A percentile compares a stretch with the other conserved stretches of the same genome.
These are phyloP conservation scores for Gadopsis bispinosus DNA, from an alignment of 2,797 vertebrate species.

Conservation along the genomic window DNA sequence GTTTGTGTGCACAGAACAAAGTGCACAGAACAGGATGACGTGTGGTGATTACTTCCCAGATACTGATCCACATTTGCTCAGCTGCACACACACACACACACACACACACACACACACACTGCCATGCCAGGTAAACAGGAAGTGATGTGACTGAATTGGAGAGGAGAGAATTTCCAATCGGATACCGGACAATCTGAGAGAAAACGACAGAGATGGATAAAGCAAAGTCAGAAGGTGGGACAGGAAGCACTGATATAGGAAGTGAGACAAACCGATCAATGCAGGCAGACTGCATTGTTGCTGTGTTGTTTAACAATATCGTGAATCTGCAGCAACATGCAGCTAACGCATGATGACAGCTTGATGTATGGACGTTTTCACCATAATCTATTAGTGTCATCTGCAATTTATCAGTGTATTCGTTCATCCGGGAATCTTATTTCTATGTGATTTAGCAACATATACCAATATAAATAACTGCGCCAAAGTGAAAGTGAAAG, in stretches of 20 bases:
- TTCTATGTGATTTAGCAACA: not conserved
- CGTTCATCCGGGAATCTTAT: not conserved
- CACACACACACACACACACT: constrained; percentile 29
- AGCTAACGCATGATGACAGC: constrained; percentile 15
- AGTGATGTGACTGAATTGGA: constrained; percentile 67
- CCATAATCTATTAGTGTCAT: not conserved
- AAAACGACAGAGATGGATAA: constrained; percentile 34
- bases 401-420: not conserved
- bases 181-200: constrained; percentile 38
- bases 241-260: constrained; percentile 56
- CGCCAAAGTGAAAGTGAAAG: not conserved
- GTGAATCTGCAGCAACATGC: not conserved
- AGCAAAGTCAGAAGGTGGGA: constrained; percentile 18
- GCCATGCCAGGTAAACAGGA: constrained; percentile 72
- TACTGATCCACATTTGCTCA: constrained; percentile 69
- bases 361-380: constrained; percentile 25
- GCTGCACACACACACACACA: constrained; percentile 44
- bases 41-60: constrained; percentile 58
- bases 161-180: constrained; percentile 46
- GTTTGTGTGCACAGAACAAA: constrained; percentile 33
- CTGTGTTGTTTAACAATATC: constrained; percentile 30
- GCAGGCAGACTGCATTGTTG: not conserved
- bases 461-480: not conserved
- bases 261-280: constrained; percentile 43
- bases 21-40: constrained; percentile 50